Base-by-base conservation (phyloP, 2,888 invertebrate genomes). In the Dasysyrphus albostriatus region DNA sequence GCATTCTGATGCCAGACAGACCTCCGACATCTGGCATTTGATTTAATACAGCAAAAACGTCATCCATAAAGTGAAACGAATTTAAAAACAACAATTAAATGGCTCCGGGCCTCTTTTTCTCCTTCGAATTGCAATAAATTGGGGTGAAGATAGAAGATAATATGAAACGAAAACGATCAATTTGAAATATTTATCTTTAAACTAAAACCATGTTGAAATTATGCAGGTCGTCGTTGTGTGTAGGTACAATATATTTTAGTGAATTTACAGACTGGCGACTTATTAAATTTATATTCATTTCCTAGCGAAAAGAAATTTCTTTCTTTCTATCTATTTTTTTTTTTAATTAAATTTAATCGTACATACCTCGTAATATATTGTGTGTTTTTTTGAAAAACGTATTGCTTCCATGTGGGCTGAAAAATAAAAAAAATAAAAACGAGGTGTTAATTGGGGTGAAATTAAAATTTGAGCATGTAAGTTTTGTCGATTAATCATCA, bases 51-150 rank as follows among this genome's bases (percentile, higher is more conserved):
- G 67, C 56, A 70, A 70, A 54, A 77, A 74, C 74, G 29, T 81
- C 76, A 81, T 81, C 77, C 59, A 84, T 67, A 76, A 80, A 76
- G 70, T 73, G 76, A 69, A 77, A 61, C 76, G 61, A 85, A 76
- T 78, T 49, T 47, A 56, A 73, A 85, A 77, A 70, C 49, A 70
- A 51, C 85, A 74, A 70, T 78, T 82, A 78, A 78, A 69, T 70
- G 56, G 56, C 47, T 51, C 56, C 65, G 49, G 47, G 49, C 12
- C 12, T 12, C 9, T 19, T 39, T 16, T 39, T 16, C 34, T 54
- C 19, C n/a, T 29, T 32, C 10, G 29, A 42, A 56, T 69, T 59
- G 58, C 44, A 54, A 19, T 49, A 72, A 56, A 44, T 59, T 49
- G 44, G 81, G 76, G 76, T 82, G 69, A 77, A 82, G 47, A 34